These are phyloP conservation scores for Acropternis orthonyx DNA, from an alignment of 2,797 vertebrate genomes.

Conservation along the genomic window DNA sequence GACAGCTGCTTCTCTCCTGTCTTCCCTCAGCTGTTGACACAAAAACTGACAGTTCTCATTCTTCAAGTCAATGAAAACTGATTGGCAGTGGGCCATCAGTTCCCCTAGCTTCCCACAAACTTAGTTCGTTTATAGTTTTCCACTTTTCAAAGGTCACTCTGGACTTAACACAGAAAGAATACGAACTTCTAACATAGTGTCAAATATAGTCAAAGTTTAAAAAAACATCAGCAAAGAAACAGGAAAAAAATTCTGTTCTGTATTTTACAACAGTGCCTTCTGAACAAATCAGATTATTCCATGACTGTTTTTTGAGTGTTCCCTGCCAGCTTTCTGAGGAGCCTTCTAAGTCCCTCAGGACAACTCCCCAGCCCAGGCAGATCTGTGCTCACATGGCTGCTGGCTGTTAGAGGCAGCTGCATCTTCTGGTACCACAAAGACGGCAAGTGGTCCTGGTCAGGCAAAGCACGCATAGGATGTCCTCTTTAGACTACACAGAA, in stretches of 20 bases:
- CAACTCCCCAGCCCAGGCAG: neutral
- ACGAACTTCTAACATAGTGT: neutral
- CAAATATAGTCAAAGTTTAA: neutral
- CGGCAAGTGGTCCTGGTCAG: neutral
- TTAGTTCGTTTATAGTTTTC: neutral
- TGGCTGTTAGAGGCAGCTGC: neutral
- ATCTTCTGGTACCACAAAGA: neutral
- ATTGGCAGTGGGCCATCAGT: neutral
- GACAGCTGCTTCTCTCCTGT: neutral
- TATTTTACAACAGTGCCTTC: neutral
- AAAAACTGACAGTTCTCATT: neutral
- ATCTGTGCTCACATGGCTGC: neutral
- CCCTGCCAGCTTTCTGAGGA: neutral
- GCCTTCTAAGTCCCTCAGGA: neutral
- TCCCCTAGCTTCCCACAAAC: neutral
- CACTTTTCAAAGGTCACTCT: neutral
- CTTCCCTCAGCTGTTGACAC: neutral
- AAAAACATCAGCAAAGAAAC: neutral
- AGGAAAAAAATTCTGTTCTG: neutral
- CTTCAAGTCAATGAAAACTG: neutral
- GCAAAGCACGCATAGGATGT: neutral
- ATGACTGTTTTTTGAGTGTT: fast-evolving
- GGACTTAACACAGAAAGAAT: neutral
- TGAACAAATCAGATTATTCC: neutral
- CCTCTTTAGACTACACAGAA: neutral